Conservation (phyloP, 2,888 invertebrate species). For the Diaphora mendica region DNA sequence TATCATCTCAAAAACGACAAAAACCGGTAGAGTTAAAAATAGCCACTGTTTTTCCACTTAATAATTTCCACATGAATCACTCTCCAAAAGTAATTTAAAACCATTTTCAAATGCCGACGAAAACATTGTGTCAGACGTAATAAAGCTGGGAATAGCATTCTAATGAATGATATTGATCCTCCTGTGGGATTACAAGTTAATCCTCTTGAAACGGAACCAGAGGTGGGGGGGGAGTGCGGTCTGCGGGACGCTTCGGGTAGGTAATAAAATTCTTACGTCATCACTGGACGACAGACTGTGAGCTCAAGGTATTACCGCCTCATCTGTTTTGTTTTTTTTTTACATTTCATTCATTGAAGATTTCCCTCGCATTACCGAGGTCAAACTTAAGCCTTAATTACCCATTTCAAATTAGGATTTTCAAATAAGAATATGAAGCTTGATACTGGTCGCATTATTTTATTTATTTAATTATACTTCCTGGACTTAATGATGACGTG, state of each 20-base stretch:
- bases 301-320: slow-evolving; percentile 70
- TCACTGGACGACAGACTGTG: slow-evolving; percentile 61
- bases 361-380: slow-evolving; percentile 56
- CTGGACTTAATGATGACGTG: no score
- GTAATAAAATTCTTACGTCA: slow-evolving; percentile 83
- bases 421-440: slow-evolving; percentile 28
- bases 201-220: slow-evolving; percentile 79
- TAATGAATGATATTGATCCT: slow-evolving; percentile 84
- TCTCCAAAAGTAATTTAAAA: slow-evolving; percentile 71
- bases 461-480: no score
- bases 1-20: not conserved
- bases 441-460: not conserved
- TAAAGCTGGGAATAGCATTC: slow-evolving; percentile 80
- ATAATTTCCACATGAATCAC: slow-evolving; percentile 58
- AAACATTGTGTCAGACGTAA: slow-evolving; percentile 70
- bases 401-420: slow-evolving; percentile 39
- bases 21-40: slow-evolving; percentile 13
- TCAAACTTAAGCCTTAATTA: slow-evolving; percentile 36
- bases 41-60: slow-evolving; percentile 36
- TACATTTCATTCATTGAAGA: slow-evolving; percentile 57
- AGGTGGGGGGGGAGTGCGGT: slow-evolving; percentile 48
- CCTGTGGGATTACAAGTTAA: slow-evolving; percentile 83
- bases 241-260: slow-evolving; percentile 54
- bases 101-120: slow-evolving; percentile 64
- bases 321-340: slow-evolving; percentile 58